Base-by-base conservation (phyloP, 2,113 vertebrate genomes). In the Hypomesus transpacificus region DNA sequence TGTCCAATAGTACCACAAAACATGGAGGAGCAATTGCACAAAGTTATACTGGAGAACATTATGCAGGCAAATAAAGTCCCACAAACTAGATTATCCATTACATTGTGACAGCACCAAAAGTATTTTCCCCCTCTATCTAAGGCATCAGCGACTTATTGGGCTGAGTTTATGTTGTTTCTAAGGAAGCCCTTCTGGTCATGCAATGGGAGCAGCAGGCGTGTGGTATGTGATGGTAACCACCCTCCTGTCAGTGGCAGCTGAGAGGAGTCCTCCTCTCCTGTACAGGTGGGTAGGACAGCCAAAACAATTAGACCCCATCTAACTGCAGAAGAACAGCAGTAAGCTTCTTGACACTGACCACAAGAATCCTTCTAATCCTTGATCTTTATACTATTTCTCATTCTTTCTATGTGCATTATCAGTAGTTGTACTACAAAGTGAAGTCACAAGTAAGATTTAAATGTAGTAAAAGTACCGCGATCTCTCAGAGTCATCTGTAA, bases 161-260 rank as follows among this genome's bases (percentile, higher is more conserved):
- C 9, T 11, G 39, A 46, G 39, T 46, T 24, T 17, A 46, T 74
- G 67, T 21, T 26, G 4, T 14, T 5, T 26, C 80, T 65, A 79
- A 93, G 92, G 92, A 76, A 93, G 92, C 66, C 92, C 91, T 0
- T 93, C 92, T 0, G 92, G 92, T 62, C 92, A 94, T 13, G 88
- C 92, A 3, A 93, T 93, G 92, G 91, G 89, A 5, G 89, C 87
- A 34, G 87, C 92, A 1, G 91, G 81, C 0, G 89, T 93, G 67
- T 92, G 92, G 87, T 92, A 90, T 59, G 91, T 91, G 68, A 92
- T 93, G 91, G 81, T 93, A 2, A 91, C 89, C 2, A 89, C 91
- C 1, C 31, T 91, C 0, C 87, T 93, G 26, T 75, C 86, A 1
- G 14, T 83, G 1, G 86, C 85, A 0, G 60, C 72, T 24, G 81